A percentile compares a stretch with the other conserved stretches of the same genome.
phyloP scores from a whole-genome alignment of 2,888 invertebrate species.

The Acrobasis repandana region DNA sequence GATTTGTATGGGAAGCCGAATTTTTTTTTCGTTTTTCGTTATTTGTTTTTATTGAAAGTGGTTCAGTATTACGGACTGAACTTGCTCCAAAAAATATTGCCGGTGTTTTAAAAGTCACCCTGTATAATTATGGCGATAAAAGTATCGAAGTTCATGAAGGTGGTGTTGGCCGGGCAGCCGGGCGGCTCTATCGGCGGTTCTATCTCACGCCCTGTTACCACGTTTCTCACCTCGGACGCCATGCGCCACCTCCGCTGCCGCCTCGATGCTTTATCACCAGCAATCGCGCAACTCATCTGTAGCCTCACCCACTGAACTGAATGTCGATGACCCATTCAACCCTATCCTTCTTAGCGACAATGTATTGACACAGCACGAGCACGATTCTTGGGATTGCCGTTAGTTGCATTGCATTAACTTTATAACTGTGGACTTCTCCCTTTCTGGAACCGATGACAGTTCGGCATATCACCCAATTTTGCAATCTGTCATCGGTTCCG shows the following conservation, averaged over 20 bases:
- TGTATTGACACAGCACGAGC: conserved; percentile 16
- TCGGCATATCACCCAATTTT: too few species aligned
- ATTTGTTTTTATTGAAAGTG: too few species aligned
- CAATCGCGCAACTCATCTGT: conserved; percentile 73
- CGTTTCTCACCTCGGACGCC: conserved; percentile 73
- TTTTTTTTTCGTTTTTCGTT: too few species aligned
- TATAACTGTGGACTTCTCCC: neutral
- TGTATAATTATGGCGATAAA: conserved; percentile 4
- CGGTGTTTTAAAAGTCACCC: too few species aligned
- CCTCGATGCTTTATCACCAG: conserved; percentile 65
- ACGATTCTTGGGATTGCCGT: conserved; percentile 3
- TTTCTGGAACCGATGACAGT: too few species aligned
- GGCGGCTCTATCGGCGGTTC: conserved; percentile 57
- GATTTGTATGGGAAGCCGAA: too few species aligned
- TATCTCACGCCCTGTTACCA: conserved; percentile 77
- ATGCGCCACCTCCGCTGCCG: conserved; percentile 60
- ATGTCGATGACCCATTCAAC: conserved; percentile 57
- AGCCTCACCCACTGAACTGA: conserved; percentile 70
- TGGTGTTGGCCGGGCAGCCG: conserved; percentile 30
- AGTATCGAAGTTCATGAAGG: conserved; percentile 24
- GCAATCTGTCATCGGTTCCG: too few species aligned
- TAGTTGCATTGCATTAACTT: neutral
- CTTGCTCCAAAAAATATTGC: too few species aligned
- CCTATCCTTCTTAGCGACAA: conserved; percentile 24
- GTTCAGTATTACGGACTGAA: too few species aligned